Evolutionary conservation across 2,797 vertebrate genomes (phyloP).

Genomic region (Mormyrus hasselquistii): DNA sequence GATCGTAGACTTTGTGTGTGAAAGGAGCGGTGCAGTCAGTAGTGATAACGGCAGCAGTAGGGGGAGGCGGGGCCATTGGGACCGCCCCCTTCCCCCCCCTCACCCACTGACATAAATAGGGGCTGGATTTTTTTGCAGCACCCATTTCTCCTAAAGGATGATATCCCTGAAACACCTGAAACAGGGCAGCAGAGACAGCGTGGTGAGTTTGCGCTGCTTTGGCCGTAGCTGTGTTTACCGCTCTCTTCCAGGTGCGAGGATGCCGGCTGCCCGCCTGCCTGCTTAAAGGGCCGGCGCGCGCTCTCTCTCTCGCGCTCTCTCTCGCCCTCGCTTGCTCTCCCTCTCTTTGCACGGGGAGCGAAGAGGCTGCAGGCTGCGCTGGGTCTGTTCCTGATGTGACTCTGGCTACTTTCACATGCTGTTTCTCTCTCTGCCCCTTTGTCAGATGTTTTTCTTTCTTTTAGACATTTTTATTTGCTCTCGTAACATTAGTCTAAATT

Average conservation of each 20-base stretch:
- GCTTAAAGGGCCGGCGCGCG: conserved; percentile 28
- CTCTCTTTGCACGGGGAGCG: conserved; percentile 3
- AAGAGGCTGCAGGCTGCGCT: conserved; percentile 4
- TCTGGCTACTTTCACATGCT: conserved; percentile 19
- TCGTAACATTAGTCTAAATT: not conserved
- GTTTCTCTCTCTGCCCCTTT: not conserved
- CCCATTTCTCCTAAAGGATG: conserved; percentile 51
- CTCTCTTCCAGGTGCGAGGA: conserved; percentile 15
- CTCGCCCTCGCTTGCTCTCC: not conserved
- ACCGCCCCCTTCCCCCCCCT: conserved; percentile 42
- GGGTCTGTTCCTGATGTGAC: conserved; percentile 36
- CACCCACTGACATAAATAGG: conserved; percentile 51
- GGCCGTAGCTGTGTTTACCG: not conserved
- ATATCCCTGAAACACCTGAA: conserved; percentile 73
- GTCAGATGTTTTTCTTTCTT: not conserved
- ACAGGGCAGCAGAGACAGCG: conserved; percentile 63
- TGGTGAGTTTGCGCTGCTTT: conserved; percentile 56
- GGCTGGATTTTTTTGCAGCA: conserved; percentile 35
- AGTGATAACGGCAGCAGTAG: conserved; percentile 41
- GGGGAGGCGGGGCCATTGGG: conserved; percentile 37
- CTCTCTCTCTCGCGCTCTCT: not conserved
- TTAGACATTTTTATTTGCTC: not conserved
- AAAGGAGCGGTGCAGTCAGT: conserved; percentile 39
- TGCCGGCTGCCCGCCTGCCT: conserved; percentile 5
- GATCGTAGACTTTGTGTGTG: conserved; percentile 31